Conservation (phyloP, 1,140 invertebrate genomes). For the Triops longicaudatus region DNA sequence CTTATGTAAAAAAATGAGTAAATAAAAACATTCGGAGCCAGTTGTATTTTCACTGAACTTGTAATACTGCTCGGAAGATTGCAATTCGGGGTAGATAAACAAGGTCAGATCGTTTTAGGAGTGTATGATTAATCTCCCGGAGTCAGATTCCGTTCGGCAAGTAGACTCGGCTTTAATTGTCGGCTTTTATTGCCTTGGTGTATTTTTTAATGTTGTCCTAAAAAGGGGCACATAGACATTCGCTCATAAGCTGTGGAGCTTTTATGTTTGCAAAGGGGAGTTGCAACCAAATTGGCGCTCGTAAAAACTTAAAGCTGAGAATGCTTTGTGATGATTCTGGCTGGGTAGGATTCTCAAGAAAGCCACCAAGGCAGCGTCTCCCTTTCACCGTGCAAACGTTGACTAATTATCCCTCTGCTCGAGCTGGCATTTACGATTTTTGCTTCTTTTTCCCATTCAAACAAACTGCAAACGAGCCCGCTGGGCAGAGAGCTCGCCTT, state of each 20-base stretch:
- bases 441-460: background rate
- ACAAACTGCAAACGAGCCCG: background rate
- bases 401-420: slow-evolving; percentile 14
- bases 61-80: no score
- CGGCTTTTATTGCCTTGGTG: background rate
- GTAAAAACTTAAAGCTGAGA: background rate
- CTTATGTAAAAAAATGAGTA: no score
- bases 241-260: background rate
- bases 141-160: background rate
- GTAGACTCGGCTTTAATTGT: background rate
- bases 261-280: background rate
- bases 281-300: slow-evolving; percentile 14
- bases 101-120: no score
- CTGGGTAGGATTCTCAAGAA: background rate
- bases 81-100: no score
- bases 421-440: slow-evolving; percentile 8
- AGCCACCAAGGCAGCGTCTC: background rate
- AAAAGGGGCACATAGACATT: background rate
- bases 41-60: no score
- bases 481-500: background rate
- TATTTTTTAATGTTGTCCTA: background rate
- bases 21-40: no score
- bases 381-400: slow-evolving; percentile 6
- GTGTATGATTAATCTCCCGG: background rate
- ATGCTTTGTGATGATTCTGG: background rate